These are phyloP conservation scores for Enteromius treurensis DNA, from an alignment of 2,797 vertebrate genomes.

Conservation along the genomic window DNA sequence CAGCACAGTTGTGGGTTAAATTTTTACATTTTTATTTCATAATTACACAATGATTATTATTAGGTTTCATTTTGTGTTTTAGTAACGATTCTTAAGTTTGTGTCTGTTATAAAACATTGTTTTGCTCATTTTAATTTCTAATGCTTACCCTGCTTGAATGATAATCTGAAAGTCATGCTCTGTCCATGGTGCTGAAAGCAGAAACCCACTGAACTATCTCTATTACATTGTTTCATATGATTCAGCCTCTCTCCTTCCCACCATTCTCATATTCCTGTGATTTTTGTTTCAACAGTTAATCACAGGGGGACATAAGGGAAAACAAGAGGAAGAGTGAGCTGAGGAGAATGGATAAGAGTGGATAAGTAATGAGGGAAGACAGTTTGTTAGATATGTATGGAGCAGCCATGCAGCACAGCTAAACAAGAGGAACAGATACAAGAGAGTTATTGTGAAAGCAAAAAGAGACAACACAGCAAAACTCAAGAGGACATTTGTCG, in stretches of 20 bases:
- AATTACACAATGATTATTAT: neutral
- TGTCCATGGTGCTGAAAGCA: conserved; percentile 32
- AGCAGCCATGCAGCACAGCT: conserved; percentile 2
- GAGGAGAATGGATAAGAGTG: conserved; percentile 9
- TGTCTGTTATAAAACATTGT: neutral
- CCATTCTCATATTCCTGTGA: conserved; percentile 14
- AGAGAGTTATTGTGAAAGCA: neutral
- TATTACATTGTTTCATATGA: neutral
- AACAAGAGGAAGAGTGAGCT: conserved; percentile 14
- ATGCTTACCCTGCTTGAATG: neutral
- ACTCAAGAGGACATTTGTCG: neutral
- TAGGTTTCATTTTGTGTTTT: neutral
- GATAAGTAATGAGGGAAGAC: conserved; percentile 17
- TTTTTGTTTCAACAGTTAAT: conserved; percentile 11
- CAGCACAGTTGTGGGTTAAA: neutral
- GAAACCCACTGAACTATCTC: neutral
- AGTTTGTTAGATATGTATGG: conserved; percentile 22
- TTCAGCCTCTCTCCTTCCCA: neutral
- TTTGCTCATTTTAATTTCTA: conserved; percentile 4
- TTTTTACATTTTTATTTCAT: neutral
- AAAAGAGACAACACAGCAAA: conserved; percentile 32
- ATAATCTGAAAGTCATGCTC: neutral
- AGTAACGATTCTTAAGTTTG: neutral
- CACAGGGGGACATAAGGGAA: conserved; percentile 9
- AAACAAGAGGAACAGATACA: conserved; percentile 19